These are phyloP conservation scores for Meandrusa payeni DNA, from an alignment of 2,888 invertebrate genomes.

Conservation along the genomic window DNA sequence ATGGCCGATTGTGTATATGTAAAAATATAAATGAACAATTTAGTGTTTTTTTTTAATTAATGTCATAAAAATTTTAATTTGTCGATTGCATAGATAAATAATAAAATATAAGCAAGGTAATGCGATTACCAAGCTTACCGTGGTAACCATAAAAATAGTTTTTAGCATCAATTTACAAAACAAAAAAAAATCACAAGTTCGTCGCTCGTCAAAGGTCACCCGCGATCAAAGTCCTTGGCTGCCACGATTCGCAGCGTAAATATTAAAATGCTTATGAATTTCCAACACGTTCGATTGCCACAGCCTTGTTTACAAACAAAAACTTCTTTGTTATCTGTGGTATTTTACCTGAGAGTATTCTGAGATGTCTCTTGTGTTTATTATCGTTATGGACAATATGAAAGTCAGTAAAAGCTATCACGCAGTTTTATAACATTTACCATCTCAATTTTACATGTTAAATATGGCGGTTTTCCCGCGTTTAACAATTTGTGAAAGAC, in stretches of 20 bases:
- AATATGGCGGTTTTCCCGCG: no score
- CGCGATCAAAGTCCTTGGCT: slow-evolving; percentile 25
- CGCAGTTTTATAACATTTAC: no score
- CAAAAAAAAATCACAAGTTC: slow-evolving; percentile 21
- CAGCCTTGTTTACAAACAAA: slow-evolving; percentile 25
- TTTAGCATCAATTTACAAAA: slow-evolving; percentile 19
- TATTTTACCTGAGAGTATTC: slow-evolving; percentile 6
- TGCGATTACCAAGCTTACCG: slow-evolving; percentile 8
- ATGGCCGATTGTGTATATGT: no score
- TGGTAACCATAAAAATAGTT: slow-evolving; percentile 2
- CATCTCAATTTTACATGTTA: no score
- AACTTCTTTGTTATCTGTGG: slow-evolving; percentile 14
- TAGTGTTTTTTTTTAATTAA: no score
- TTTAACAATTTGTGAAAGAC: no score
- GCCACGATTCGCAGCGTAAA: slow-evolving; percentile 9
- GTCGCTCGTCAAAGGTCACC: slow-evolving; percentile 27
- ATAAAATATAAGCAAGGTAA: slow-evolving; percentile 11
- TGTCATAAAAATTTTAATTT: no score
- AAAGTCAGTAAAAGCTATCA: no score
- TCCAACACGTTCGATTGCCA: slow-evolving; percentile 10
- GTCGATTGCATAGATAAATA: no score
- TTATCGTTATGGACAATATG: not conserved
- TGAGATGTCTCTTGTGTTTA: not conserved
- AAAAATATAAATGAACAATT: no score
- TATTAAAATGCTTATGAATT: slow-evolving; percentile 20